phyloP scores from a whole-genome alignment of 2,888 invertebrate species.

The Pegoplata infirma region DNA sequence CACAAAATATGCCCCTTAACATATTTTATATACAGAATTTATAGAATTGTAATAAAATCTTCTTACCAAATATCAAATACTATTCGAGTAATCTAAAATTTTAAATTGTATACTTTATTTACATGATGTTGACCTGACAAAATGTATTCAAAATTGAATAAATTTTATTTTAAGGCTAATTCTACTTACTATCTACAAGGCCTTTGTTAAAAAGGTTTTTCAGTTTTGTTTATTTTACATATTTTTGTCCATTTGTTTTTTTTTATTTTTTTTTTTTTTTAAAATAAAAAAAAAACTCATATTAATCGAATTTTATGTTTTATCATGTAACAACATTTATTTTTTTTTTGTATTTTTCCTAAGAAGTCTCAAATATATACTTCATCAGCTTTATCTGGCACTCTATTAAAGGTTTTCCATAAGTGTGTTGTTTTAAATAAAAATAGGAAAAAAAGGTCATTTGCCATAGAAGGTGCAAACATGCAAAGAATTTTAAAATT shows the following conservation, averaged over 20 bases:
- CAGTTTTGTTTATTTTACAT: slow-evolving; percentile 23
- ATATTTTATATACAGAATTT: too few species aligned
- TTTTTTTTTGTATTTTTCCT: background rate
- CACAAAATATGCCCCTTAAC: too few species aligned
- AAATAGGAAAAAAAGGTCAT: background rate
- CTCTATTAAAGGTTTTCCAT: background rate
- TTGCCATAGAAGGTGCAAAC: background rate
- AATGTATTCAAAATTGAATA: slow-evolving; percentile 8
- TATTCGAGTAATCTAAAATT: background rate
- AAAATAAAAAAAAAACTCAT: background rate
- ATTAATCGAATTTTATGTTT: slow-evolving; percentile 38
- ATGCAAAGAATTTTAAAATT: background rate
- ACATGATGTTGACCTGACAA: slow-evolving; percentile 2
- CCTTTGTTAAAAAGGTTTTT: background rate
- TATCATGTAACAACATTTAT: slow-evolving; percentile 17
- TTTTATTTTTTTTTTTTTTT: background rate
- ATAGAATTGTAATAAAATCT: slow-evolving; percentile 20
- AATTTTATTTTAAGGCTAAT: background rate
- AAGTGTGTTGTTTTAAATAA: background rate
- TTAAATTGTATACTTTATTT: background rate
- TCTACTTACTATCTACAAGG: background rate
- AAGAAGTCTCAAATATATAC: background rate
- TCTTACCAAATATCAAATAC: background rate
- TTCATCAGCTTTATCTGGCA: background rate
- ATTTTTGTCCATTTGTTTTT: slow-evolving; percentile 12